phyloP scores from a whole-genome alignment of 2,113 vertebrate genomes.

The Oncorhynchus gorbuscha region DNA sequence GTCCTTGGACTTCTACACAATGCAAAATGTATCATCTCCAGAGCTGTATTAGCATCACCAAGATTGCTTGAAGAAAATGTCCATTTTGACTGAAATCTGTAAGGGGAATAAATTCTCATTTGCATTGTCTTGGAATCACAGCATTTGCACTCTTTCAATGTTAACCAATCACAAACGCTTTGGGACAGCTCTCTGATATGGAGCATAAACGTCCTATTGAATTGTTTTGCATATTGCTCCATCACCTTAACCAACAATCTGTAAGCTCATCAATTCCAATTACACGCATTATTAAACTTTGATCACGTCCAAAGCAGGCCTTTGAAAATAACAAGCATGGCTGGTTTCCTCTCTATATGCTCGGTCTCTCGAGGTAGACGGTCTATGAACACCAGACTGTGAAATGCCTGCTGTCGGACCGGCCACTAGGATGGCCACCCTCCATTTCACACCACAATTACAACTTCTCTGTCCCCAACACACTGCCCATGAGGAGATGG shows the following conservation, averaged over 20 bases:
- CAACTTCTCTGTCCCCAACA: neutral
- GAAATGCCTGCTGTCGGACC: conserved; percentile 58
- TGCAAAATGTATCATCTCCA: too few relatives aligned
- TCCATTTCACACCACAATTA: conserved; percentile 44
- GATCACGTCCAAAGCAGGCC: conserved; percentile 26
- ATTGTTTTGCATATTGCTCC: conserved; percentile 14
- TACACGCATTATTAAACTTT: conserved; percentile 57
- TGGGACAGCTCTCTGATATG: conserved; percentile 1
- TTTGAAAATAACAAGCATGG: conserved; percentile 34
- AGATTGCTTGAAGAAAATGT: too few relatives aligned
- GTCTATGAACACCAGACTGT: conserved; percentile 56
- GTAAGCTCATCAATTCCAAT: conserved; percentile 50
- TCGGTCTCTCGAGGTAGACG: conserved; percentile 20
- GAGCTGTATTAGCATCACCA: too few relatives aligned
- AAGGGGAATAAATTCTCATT: neutral
- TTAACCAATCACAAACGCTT: neutral
- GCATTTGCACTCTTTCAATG: neutral
- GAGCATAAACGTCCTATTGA: conserved; percentile 24
- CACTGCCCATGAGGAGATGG: neutral
- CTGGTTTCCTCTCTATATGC: conserved; percentile 25
- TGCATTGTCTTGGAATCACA: neutral
- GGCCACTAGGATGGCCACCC: conserved; percentile 25
- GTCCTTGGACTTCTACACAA: too few relatives aligned
- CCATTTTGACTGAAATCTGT: too few relatives aligned
- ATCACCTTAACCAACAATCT: conserved; percentile 24